Evolutionary conservation across 2,888 invertebrate species (phyloP), one percentile per base, ranked within the genome.

Genomic region (Meiosimyza decipiens): DNA sequence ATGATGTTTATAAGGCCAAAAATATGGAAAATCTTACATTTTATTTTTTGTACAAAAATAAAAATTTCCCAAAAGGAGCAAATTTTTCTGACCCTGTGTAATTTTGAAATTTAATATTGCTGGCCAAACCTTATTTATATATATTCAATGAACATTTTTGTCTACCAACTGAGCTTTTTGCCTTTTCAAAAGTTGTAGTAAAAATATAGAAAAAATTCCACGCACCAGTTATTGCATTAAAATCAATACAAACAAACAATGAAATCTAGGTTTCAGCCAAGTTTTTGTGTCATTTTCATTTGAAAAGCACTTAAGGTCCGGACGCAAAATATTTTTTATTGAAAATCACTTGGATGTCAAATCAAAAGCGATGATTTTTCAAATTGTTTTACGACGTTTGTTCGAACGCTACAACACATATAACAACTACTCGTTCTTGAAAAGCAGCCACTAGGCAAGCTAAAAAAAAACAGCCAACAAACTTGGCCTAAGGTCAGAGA

Each of bases 351-450:
- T 73, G 69, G 71, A 65, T 66, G 72, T 76, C 73, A 76, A 77
- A 76, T 77, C 75, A 77, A 73, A 73, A 73, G 74, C 65, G 72
- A 77, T 78, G 78, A 78, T 71, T 77, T 74, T 71, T 65, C 76
- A 67, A 75, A 73, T 49, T 28, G 9, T 3, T 52, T 12, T 18
- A 57, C 18, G 28, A 3, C 28, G 28, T 28, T 28, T 28, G 28
- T 55, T 16, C 7, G 54, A 40, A 28, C 40, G 13, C 9, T 60
- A 5, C n/a, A n/a, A 15, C 54, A 13, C n/a, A n/a, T n/a, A 62
- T 5, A 22, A 57, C 6, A 4, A 16, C 54, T 57, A 57, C 13
- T 12, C 12, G 28, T 18, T 5, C 28, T 28, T 57, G 57, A 18
- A 57, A 28, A 54, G 6, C 57, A 22, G 28, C 57, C 18, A 57